These are phyloP conservation scores for Pipistrellus pygmaeus DNA, from an alignment of 2,797 vertebrate genomes.

Conservation along the genomic window DNA sequence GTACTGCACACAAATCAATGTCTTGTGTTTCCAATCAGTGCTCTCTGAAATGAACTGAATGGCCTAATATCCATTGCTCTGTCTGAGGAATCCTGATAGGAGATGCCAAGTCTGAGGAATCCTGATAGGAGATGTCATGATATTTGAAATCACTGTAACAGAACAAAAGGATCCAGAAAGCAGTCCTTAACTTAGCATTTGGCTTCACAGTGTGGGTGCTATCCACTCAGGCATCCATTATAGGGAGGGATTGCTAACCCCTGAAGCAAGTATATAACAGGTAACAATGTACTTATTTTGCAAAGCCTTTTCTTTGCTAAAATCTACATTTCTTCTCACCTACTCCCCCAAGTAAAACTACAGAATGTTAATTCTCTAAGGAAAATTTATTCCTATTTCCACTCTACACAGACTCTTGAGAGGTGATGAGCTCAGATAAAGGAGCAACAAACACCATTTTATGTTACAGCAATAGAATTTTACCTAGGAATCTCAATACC, in stretches of 20 bases:
- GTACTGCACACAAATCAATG: constrained; percentile 17
- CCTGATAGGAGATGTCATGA: not conserved
- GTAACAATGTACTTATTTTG: constrained; percentile 54
- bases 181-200: not conserved
- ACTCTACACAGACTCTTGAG: not conserved
- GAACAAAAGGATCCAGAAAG: constrained; percentile 48
- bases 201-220: not conserved
- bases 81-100: constrained; percentile 10
- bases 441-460: not conserved
- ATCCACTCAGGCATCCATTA: not conserved
- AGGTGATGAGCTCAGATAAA: not conserved
- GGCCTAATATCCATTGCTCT: constrained; percentile 12
- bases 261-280: constrained; percentile 34
- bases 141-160: constrained; percentile 50
- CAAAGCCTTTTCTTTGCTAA: constrained; percentile 39
- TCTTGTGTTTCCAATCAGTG: constrained; percentile 32
- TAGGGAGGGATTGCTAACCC: not conserved
- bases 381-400: not conserved
- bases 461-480: not conserved
- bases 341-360: not conserved
- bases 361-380: constrained; percentile 4
- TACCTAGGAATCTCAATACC: not conserved
- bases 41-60: constrained; percentile 30
- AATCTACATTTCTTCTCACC: constrained; percentile 25
- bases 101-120: constrained; percentile 23